A percentile compares a stretch with the other conserved stretches of the same genome.
These are phyloP conservation scores for Mechanitis messenoides DNA, from an alignment of 2,888 invertebrate species.

Conservation along the genomic window DNA sequence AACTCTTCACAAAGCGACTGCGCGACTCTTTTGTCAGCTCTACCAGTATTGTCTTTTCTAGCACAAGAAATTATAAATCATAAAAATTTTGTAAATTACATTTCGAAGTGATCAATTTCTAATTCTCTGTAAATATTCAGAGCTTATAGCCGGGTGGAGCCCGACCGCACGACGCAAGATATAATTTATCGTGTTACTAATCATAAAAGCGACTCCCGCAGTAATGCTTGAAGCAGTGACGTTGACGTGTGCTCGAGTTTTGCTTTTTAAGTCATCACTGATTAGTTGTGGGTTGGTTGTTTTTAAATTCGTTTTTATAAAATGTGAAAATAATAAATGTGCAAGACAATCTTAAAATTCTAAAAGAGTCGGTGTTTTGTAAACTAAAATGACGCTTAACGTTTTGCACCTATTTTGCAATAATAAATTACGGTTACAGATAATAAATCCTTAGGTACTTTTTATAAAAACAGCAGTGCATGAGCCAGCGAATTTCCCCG, in stretches of 20 bases:
- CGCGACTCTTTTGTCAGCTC: constrained; percentile 38
- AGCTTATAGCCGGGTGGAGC: constrained; percentile 73
- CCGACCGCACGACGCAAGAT: constrained; percentile 69
- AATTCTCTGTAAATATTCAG: constrained; percentile 74
- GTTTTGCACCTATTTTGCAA: constrained; percentile 75
- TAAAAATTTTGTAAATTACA: constrained; percentile 68
- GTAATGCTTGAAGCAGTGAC: constrained; percentile 70
- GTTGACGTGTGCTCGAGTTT: constrained; percentile 65
- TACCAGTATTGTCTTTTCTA: constrained; percentile 64
- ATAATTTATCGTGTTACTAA: constrained; percentile 51
- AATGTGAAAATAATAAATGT: constrained; percentile 53
- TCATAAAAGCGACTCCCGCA: constrained; percentile 52
- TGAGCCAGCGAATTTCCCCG: constrained; percentile 54
- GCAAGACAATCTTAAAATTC: constrained; percentile 65
- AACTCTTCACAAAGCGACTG: constrained; percentile 12
- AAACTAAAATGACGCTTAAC: constrained; percentile 69
- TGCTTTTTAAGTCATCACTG: constrained; percentile 66
- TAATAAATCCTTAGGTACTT: constrained; percentile 64
- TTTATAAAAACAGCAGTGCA: constrained; percentile 45
- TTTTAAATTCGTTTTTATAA: constrained; percentile 61
- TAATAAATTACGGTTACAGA: constrained; percentile 64
- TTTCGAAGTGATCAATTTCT: constrained; percentile 75
- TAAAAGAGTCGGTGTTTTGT: constrained; percentile 67
- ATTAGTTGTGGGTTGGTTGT: constrained; percentile 70
- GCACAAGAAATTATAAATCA: constrained; percentile 63